A percentile compares a stretch with the other conserved stretches of the same genome.
Conservation (phyloP, 1,140 invertebrate genomes). For the Drosophila mojavensis region DNA sequence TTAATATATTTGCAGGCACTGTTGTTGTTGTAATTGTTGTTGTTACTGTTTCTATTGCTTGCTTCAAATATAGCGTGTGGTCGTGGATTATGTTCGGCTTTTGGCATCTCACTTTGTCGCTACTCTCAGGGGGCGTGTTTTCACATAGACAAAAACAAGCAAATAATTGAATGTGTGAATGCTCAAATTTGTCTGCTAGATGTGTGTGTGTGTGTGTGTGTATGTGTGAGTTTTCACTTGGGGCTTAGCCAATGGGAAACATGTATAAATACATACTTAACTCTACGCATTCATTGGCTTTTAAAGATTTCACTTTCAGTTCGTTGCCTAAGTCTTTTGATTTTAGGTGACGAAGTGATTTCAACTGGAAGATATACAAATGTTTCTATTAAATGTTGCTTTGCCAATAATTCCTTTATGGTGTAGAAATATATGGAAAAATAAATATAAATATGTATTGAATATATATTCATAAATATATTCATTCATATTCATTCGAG, state of each 20-base stretch:
- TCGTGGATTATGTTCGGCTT: conserved; percentile 64
- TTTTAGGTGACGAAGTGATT: not conserved
- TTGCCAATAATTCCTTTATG: too few species aligned
- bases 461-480: not conserved
- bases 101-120: conserved; percentile 73
- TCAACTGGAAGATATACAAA: not conserved
- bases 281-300: conserved; percentile 6
- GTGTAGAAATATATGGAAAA: not conserved
- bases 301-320: conserved; percentile 50
- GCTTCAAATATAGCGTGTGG: conserved; percentile 66
- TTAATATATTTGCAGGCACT: conserved; percentile 41
- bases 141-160: conserved; percentile 28
- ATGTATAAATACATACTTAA: conserved; percentile 15
- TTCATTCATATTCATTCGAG: too few species aligned
- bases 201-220: conserved; percentile 14
- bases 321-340: conserved; percentile 43
- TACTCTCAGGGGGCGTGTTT: conserved; percentile 76
- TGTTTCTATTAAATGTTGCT: not conserved
- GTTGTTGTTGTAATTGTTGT: conserved; percentile 16
- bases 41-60: conserved; percentile 38
- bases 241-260: conserved; percentile 31
- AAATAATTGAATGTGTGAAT: conserved; percentile 56
- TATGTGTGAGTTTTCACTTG: conserved; percentile 28
- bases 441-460: not conserved
- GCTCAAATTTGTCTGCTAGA: conserved; percentile 5